Conservation (phyloP, 2,797 vertebrate genomes). For the Hydrolagus colliei region DNA sequence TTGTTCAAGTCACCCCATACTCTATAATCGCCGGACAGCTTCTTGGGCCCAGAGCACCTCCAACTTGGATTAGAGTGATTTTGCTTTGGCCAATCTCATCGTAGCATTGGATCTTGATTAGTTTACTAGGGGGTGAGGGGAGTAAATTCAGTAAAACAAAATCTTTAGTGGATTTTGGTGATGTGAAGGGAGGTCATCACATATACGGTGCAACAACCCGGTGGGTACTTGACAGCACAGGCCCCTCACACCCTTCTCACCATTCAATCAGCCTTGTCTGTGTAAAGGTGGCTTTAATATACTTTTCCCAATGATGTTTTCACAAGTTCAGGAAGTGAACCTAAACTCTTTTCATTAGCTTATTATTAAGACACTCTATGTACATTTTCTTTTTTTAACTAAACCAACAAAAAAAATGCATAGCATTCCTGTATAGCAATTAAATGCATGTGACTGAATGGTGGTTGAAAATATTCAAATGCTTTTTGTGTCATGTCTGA, state of each 20-base stretch:
- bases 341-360: constrained; percentile 27
- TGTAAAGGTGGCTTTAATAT: constrained; percentile 25
- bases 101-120: constrained; percentile 2
- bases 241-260: constrained; percentile 10
- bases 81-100: not conserved
- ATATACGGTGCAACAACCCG: not conserved
- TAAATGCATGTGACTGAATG: constrained; percentile 31
- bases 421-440: constrained; percentile 32
- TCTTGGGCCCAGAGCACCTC: not conserved
- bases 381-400: constrained; percentile 27
- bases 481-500: constrained; percentile 14
- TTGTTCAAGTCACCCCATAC: too few species aligned
- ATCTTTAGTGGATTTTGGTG: not conserved
- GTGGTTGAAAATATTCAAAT: constrained; percentile 25
- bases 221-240: constrained; percentile 5
- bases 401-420: constrained; percentile 30
- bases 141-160: not conserved
- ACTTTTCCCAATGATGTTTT: constrained; percentile 28
- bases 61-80: not conserved
- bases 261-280: constrained; percentile 10
- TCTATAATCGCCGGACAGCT: too few species aligned
- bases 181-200: too few species aligned
- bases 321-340: constrained; percentile 23
- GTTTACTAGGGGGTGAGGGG: not conserved
- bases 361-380: constrained; percentile 29